Evolutionary conservation across 2,797 vertebrate species (phyloP), one percentile per base, ranked within the genome.

Genomic region (Sebastiscus tertius): DNA sequence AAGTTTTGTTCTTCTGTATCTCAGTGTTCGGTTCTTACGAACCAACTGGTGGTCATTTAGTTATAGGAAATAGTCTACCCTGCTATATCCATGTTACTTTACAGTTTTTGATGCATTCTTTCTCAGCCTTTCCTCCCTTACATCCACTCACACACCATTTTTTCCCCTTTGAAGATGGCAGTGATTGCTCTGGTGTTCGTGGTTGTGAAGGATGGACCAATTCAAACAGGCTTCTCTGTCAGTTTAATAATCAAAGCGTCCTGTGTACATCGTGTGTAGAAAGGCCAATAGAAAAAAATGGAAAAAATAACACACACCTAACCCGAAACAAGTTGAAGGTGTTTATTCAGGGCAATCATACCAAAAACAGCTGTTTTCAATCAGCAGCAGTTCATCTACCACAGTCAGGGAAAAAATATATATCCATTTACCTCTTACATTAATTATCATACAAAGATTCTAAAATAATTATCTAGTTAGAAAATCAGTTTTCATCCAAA

Each of bases 361-460:
- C 20, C 66, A 87, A 91, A 92, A 86, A 84, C 79, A 88, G 77
- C 72, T 77, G 56, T 79, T 72, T 76, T 80, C 58, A 83, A 49
- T 77, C 54, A 87, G 58, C 77, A 85, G 71, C 18, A 80, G 9
- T 67, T 88, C 2, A 64, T 84, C 60, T 79, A 72, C 36, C 18
- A 74, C 18, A 73, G 68, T 67, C 60, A 82, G 24, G 42, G 83
- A 84, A 90, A 90, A 91, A 90, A 93, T 82, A 91, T 87, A 89
- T 85, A 87, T 79, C 74, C 36, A 85, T 85, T 82, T 75, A 80
- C 60, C 72, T 77, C 33, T 80, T 79, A 54, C 81, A 84, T 84
- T 87, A 60, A 66, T 42, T 62, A 83, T 60, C 20, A 83, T 91
- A 88, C 33, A 89, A 87, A 91, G n/a, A 71, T 73, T 75, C 89